Base-by-base conservation (phyloP, 2,797 vertebrate species). In the Oreochromis grahami region DNA sequence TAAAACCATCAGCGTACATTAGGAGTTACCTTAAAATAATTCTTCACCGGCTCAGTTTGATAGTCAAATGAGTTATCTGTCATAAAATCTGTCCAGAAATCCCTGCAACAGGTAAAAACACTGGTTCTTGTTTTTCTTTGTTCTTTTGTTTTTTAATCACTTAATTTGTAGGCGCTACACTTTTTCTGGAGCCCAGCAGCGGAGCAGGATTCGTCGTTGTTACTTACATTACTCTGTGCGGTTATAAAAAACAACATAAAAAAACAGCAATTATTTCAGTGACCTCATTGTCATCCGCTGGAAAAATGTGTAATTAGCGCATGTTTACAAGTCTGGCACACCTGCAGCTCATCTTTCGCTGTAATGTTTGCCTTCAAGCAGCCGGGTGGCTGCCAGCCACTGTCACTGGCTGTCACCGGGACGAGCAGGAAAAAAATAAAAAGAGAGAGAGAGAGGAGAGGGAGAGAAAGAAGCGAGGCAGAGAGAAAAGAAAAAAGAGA, bases 291-390 rank as follows among this genome's bases (percentile, higher is more conserved):
- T 98, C 96, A 96, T 97, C 92, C 94, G 93, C 96, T 96, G 96
- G 97, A 97, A 97, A 97, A 98, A 98, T 97, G 97, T 97, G 97
- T 98, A 98, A 99, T 99, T 99, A 98, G 97, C 95, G 94, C 96
- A 93, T 96, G 96, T 98, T 98, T 95, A 89, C 96, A 96, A 93
- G 96, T 96, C 97, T 97, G 96, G 97, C 96, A 97, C 98, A 99
- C 98, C 98, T 99, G 98, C 98, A 98, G 97, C 96, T 97, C 97
- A 97, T 97, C 97, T 95, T 96, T 95, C 94, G 95, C 96, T 96
- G 97, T 97, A 98, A 98, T 98, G 97, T 98, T 97, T 97, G 98
- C 97, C 97, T 97, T 95, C 97, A 97, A 97, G 97, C 96, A 95
- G 95, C 94, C 91, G 15, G 92, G 92, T 92, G 93, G 92, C 96